These are phyloP conservation scores for Reinhardtius hippoglossoides DNA, from an alignment of 2,113 vertebrate species.

Conservation along the genomic window DNA sequence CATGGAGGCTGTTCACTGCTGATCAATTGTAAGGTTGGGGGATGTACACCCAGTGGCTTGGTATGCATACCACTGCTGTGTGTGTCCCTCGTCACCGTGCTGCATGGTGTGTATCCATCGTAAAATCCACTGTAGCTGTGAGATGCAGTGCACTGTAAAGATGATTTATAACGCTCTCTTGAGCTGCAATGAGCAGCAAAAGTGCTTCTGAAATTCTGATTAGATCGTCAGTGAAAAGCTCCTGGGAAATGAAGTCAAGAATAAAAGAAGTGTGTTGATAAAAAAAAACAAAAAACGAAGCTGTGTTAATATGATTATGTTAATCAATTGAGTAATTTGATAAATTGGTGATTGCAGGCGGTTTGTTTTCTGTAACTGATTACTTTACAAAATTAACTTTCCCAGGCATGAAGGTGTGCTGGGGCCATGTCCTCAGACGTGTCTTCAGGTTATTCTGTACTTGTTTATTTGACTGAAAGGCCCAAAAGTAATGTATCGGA, in stretches of 20 bases:
- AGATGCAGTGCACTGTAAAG: conserved; percentile 36
- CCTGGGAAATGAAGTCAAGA: neutral
- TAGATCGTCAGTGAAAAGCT: conserved; percentile 19
- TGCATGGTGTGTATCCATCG: conserved; percentile 14
- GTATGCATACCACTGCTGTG: conserved; percentile 16
- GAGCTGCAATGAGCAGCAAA: conserved; percentile 40
- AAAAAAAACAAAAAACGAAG: neutral
- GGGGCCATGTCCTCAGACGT: conserved; percentile 17
- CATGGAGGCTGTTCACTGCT: neutral
- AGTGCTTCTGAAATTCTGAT: conserved; percentile 26
- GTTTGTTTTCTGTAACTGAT: conserved; percentile 18
- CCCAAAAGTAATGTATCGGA: conserved; percentile 46
- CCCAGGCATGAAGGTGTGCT: neutral
- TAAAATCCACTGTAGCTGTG: conserved; percentile 36
- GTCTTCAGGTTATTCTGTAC: conserved; percentile 25
- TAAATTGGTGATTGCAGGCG: conserved; percentile 1
- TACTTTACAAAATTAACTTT: conserved; percentile 8
- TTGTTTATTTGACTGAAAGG: conserved; percentile 42
- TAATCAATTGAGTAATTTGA: neutral
- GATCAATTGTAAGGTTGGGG: conserved; percentile 6
- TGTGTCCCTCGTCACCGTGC: conserved; percentile 21
- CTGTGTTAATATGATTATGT: conserved; percentile 2
- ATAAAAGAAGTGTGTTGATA: neutral
- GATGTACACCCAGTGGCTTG: conserved; percentile 3
- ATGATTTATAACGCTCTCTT: conserved; percentile 48